phyloP scores from a whole-genome alignment of 2,797 vertebrate species.

The Heliangelus exortis region DNA sequence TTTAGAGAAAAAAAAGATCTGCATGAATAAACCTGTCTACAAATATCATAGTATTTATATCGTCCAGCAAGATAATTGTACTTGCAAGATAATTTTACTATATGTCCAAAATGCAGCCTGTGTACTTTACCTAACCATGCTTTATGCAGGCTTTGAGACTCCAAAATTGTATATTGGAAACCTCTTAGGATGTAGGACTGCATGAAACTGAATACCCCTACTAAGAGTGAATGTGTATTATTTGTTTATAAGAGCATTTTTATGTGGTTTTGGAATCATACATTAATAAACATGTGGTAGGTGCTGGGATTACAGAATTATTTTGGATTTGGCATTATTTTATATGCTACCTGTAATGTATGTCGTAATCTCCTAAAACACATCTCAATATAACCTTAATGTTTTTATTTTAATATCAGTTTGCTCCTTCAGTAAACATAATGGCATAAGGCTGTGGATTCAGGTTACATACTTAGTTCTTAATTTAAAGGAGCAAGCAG shows the following conservation, averaged over 20 bases:
- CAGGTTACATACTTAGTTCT: not conserved
- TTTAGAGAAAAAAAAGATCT: not conserved
- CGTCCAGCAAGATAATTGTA: not conserved
- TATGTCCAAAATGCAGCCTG: not conserved
- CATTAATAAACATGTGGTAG: not conserved
- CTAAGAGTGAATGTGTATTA: not conserved
- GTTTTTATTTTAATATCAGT: not conserved
- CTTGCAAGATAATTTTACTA: not conserved
- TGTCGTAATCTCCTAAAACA: not conserved
- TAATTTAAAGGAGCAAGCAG: not conserved
- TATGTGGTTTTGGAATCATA: not conserved
- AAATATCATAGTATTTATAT: not conserved
- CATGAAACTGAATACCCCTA: not conserved
- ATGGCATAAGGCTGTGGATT: not conserved
- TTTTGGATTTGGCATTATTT: not conserved
- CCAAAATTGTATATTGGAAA: not conserved
- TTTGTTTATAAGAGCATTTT: not conserved
- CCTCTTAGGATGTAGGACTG: not conserved
- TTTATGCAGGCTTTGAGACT: not conserved
- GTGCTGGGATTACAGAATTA: not conserved
- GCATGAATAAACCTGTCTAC: not conserved
- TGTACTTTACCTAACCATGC: not conserved
- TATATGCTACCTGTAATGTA: not conserved
- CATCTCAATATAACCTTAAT: not conserved
- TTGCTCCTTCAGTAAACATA: not conserved